phyloP scores from a whole-genome alignment of 2,113 vertebrate species.

The Lepisosteus oculatus region DNA sequence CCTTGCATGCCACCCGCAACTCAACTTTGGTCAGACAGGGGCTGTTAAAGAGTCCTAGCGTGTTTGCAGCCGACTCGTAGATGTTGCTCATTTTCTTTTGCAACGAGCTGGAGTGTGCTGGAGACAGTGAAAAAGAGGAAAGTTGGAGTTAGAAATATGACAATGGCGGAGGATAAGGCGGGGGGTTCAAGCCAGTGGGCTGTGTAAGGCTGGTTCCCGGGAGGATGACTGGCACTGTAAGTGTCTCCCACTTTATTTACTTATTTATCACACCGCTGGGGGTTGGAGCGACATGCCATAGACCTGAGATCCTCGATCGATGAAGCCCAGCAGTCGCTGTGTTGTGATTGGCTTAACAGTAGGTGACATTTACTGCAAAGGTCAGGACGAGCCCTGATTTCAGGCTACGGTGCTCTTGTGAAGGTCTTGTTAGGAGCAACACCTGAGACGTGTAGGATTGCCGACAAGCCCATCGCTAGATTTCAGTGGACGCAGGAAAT shows the following conservation, averaged over 20 bases:
- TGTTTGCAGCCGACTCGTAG: constrained; percentile 90
- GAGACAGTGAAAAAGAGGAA: neutral
- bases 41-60: constrained; percentile 88
- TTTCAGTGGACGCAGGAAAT: neutral
- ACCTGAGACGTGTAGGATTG: neutral
- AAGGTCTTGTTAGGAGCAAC: neutral
- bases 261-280: neutral
- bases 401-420: neutral
- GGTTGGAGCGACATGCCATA: neutral
- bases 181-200: too few relatives aligned
- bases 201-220: neutral
- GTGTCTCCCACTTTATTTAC: too few relatives aligned
- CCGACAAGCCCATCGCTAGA: neutral
- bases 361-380: constrained; percentile 9
- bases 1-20: constrained; percentile 85
- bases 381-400: neutral
- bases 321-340: neutral
- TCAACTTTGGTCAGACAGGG: constrained; percentile 94
- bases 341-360: neutral
- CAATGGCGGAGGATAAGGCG: neutral
- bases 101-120: constrained; percentile 20
- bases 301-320: neutral
- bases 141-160: neutral
- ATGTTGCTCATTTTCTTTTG: constrained; percentile 88
- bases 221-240: neutral